A percentile compares a stretch with the other conserved stretches of the same genome.
Evolutionary conservation across 1,140 invertebrate species (phyloP).

Genomic region (Pseudomyrmex gracilis): DNA sequence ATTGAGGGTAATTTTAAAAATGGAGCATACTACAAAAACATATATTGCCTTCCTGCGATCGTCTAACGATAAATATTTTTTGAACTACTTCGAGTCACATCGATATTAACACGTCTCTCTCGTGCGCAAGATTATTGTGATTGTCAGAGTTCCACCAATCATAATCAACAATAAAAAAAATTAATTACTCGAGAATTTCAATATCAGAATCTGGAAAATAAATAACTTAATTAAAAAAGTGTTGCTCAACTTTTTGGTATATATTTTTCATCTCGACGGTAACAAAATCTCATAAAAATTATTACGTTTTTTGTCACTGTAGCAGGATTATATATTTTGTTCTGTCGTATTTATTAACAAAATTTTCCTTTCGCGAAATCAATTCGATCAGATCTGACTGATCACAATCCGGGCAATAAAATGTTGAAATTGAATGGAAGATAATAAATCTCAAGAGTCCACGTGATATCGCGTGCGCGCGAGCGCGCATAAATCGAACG

Average conservation of each 20-base stretch:
- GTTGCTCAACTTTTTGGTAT: no score
- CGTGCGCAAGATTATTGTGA: no score
- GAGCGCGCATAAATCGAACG: conserved; percentile 56
- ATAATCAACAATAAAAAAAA: no score
- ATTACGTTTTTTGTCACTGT: background rate
- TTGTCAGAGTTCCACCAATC: no score
- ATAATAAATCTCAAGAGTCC: conserved; percentile 55
- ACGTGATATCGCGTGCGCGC: conserved; percentile 26
- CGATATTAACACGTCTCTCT: no score
- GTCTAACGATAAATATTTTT: conserved; percentile 7
- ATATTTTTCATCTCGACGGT: no score
- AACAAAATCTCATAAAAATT: background rate
- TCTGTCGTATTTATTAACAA: conserved; percentile 10
- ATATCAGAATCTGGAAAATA: no score
- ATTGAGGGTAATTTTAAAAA: conserved; percentile 30
- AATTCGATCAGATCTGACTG: conserved; percentile 17
- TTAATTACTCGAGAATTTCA: no score
- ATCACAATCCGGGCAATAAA: conserved; percentile 38
- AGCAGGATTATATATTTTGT: background rate
- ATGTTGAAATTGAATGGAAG: conserved; percentile 37
- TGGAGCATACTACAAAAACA: conserved; percentile 7
- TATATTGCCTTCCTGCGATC: background rate
- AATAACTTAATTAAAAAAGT: no score
- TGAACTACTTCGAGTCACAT: background rate
- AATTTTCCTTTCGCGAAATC: conserved; percentile 15